Percentiles rank a stretch among this genome's conserved stretches.
phyloP scores from a whole-genome alignment of 2,113 vertebrate species.

The Poeciliopsis retropinna region DNA sequence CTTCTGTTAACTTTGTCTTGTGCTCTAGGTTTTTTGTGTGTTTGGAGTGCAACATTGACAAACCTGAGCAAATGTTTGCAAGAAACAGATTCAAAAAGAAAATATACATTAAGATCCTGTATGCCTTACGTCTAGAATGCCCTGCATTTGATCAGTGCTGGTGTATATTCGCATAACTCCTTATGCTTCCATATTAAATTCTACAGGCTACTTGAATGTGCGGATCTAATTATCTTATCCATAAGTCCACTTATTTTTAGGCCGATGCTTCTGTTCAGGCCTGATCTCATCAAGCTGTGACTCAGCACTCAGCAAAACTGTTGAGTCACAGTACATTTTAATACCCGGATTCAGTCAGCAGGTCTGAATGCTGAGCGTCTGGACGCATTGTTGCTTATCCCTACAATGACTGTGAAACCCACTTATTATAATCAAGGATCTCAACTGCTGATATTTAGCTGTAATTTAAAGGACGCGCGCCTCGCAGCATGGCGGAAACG shows the following conservation, averaged over 20 bases:
- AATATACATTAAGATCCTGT: too few relatives aligned
- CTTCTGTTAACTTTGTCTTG: conserved; percentile 6
- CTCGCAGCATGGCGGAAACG: background rate
- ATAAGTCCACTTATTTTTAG: conserved; percentile 47
- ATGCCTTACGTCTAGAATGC: too few relatives aligned
- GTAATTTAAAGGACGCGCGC: background rate
- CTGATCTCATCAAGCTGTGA: conserved; percentile 41
- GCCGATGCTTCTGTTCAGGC: conserved; percentile 1
- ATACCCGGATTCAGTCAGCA: conserved; percentile 2
- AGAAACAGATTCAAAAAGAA: too few relatives aligned
- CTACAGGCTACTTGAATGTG: conserved; percentile 23
- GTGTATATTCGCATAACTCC: too few relatives aligned
- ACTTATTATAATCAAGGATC: background rate
- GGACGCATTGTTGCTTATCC: background rate
- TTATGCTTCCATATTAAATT: background rate
- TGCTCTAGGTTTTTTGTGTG: background rate
- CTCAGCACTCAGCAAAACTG: conserved; percentile 31
- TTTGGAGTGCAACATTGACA: background rate
- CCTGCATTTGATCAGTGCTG: too few relatives aligned
- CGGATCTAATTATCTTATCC: conserved; percentile 54
- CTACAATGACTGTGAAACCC: background rate
- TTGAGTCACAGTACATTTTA: conserved; percentile 21
- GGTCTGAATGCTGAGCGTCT: background rate
- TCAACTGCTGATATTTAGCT: background rate
- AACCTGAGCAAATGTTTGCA: background rate